Evolutionary conservation across 1,140 invertebrate genomes (phyloP), one percentile per base, ranked within the genome.

Genomic region (Octopus bimaculoides): DNA sequence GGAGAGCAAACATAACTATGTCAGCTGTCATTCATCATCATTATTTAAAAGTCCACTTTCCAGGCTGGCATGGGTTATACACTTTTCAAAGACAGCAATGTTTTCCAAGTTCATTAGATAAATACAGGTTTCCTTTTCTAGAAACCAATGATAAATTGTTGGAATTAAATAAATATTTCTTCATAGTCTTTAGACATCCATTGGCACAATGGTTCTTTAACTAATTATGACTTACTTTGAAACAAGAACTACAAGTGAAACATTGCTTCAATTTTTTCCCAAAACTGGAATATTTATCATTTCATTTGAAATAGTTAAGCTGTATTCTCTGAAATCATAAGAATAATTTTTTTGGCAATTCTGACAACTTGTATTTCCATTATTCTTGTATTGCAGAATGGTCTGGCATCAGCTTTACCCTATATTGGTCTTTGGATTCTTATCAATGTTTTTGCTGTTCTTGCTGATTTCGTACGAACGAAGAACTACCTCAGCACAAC

Each of bases 391-490:
- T 52, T 10, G 6, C 81, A 90, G 89, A 91, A 91, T 86, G 90
- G 89, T 53, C 73, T 90, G 20, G 87, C 87, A 26, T 91, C 89
- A n/a, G 88, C 89, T 4, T 77, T 91, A 75, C 90, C 90, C 0
- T 91, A 90, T 82, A 84, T 91, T 61, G 85, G 82, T 0, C 86
- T 90, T 75, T 90, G 89, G 89, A 56, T 82, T 4, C 82, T 86
- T 17, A 89, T 89, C 79, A 89, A 88, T 74, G 26, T 89, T 17
- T 82, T 87, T 54, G 89, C 89, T 4, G 84, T 85, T 78, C 10
- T 89, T 75, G 87, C 89, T 7, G 90, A 91, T 81, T 85, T 85
- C 26, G 77, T 89, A 5, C 69, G 84, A 26, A 75, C 82, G 54
- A 83, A 80, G 14, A 78, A 83, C 14, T 76, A 81, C 52, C 77